A percentile compares a stretch with the other conserved stretches of the same genome.
Evolutionary conservation across 1,140 invertebrate species (phyloP).

Genomic region (Oppia nitens): DNA sequence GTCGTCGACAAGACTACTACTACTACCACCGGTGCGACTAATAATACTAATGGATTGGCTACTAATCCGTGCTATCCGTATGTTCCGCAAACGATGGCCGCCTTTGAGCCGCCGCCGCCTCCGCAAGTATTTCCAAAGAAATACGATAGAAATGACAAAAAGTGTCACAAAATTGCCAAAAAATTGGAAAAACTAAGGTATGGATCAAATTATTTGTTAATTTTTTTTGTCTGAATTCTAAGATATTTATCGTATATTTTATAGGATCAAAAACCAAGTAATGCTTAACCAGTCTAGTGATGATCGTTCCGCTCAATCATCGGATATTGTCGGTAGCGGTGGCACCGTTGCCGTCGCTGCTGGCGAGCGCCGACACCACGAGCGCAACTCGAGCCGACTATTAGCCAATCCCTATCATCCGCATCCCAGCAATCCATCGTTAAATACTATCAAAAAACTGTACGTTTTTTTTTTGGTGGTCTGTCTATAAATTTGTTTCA

Average conservation of each 20-base stretch:
- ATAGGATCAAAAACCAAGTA: no score
- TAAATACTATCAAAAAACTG: not conserved
- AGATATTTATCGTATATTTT: no score
- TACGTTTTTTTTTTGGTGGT: not conserved
- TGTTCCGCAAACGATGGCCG: no score
- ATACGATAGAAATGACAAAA: not conserved
- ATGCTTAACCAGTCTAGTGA: no score
- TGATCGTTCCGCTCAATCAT: no score
- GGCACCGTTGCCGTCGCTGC: not conserved
- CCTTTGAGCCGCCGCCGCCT: not conserved
- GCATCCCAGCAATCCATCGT: not conserved
- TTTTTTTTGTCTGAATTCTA: no score
- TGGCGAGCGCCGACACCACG: not conserved
- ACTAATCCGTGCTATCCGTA: no score
- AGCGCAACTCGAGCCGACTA: not conserved
- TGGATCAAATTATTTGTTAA: not conserved
- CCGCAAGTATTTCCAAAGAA: not conserved
- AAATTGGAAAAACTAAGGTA: constrained; percentile 6
- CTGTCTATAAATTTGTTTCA: no score
- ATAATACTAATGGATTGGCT: no score
- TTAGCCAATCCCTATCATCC: not conserved
- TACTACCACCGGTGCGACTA: no score
- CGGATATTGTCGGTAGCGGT: no score
- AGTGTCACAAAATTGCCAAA: not conserved
- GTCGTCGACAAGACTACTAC: no score